phyloP scores from a whole-genome alignment of 2,888 invertebrate species.

The Amblyjoppa fuscipennis region DNA sequence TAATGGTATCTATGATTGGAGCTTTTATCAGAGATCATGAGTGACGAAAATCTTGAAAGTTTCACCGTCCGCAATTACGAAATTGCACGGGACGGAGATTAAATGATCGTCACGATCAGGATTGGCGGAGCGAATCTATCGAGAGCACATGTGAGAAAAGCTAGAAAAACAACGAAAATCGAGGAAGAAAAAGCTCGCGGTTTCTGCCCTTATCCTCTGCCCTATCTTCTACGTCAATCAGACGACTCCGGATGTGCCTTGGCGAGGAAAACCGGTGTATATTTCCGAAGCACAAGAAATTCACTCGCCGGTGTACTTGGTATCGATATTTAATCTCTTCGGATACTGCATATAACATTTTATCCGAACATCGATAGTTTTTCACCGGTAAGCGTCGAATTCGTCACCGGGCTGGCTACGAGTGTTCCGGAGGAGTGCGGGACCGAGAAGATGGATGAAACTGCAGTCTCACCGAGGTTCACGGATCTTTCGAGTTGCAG shows the following conservation, averaged over 20 bases:
- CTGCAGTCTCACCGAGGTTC: too few relatives aligned
- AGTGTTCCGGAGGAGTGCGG: too few relatives aligned
- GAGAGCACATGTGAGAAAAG: background rate
- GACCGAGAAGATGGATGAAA: too few relatives aligned
- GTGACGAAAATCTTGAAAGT: background rate
- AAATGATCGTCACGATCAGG: background rate
- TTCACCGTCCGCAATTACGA: background rate
- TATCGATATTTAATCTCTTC: slow-evolving; percentile 20
- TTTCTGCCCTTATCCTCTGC: background rate
- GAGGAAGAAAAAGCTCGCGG: background rate
- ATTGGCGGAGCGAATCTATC: background rate
- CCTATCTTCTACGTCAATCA: slow-evolving; percentile 6
- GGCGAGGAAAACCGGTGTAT: background rate
- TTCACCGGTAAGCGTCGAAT: too few relatives aligned
- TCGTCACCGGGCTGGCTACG: too few relatives aligned
- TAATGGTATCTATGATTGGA: background rate
- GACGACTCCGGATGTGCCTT: background rate
- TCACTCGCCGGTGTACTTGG: slow-evolving; percentile 48
- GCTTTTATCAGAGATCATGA: background rate
- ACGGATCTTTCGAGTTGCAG: background rate
- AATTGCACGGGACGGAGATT: background rate
- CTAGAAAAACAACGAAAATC: background rate
- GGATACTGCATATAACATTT: background rate
- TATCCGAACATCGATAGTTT: background rate
- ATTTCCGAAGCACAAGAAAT: slow-evolving; percentile 41